A percentile compares a stretch with the other conserved stretches of the same genome.
phyloP scores from a whole-genome alignment of 1,140 invertebrate genomes.

The Zelostemma sp. region DNA sequence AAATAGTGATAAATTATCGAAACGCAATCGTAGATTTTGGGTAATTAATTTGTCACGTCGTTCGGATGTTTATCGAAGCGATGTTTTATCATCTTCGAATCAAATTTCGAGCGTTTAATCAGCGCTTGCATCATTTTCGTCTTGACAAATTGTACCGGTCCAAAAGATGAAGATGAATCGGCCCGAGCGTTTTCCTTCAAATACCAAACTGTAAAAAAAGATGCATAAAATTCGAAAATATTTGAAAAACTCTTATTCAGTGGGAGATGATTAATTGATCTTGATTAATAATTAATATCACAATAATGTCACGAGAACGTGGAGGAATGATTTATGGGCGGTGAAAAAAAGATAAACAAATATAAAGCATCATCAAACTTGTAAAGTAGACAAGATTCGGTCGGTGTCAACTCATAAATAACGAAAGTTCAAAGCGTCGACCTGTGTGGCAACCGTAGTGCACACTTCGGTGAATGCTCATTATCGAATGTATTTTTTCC shows the following conservation, averaged over 20 bases:
- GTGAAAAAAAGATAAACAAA: slow-evolving; percentile 20
- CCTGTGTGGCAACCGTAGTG: slow-evolving; percentile 14
- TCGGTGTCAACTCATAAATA: slow-evolving; percentile 26
- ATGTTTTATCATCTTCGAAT: too few species aligned
- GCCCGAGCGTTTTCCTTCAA: too few species aligned
- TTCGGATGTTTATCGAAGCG: too few species aligned
- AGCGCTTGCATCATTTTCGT: neutral
- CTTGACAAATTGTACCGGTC: slow-evolving; percentile 11
- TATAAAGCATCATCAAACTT: slow-evolving; percentile 16
- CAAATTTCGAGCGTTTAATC: too few species aligned
- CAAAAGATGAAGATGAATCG: slow-evolving; percentile 2
- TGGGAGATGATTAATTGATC: too few species aligned
- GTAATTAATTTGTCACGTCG: too few species aligned
- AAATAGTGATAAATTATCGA: too few species aligned
- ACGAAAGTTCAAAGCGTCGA: slow-evolving; percentile 15
- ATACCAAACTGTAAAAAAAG: too few species aligned
- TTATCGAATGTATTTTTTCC: slow-evolving; percentile 18
- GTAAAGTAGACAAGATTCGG: slow-evolving; percentile 16
- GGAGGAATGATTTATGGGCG: neutral
- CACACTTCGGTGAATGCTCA: slow-evolving; percentile 10
- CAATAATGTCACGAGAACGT: neutral
- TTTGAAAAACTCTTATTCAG: too few species aligned
- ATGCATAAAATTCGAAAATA: too few species aligned
- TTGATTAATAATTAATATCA: too few species aligned
- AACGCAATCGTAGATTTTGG: too few species aligned